These are phyloP conservation scores for Diaphora mendica DNA, from an alignment of 2,888 invertebrate species.

Conservation along the genomic window DNA sequence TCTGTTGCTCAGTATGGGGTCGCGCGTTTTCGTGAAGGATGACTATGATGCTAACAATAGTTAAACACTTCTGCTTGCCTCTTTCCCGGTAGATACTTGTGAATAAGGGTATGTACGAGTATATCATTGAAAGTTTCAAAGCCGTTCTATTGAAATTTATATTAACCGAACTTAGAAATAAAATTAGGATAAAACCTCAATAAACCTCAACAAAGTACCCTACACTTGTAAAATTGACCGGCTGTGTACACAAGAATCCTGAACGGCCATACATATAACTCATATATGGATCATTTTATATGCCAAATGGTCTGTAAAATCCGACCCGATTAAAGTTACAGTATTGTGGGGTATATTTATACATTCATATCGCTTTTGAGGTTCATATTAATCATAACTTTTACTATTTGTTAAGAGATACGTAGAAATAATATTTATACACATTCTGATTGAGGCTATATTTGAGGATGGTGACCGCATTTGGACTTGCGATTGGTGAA, in stretches of 20 bases:
- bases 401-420: neutral
- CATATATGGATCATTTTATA: neutral
- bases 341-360: neutral
- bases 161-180: neutral
- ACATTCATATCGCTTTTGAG: neutral
- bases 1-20: too few relatives aligned
- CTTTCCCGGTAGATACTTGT: too few relatives aligned
- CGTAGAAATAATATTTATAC: neutral
- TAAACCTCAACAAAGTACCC: too few relatives aligned
- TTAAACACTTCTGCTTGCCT: too few relatives aligned
- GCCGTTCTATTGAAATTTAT: neutral
- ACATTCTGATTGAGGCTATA: too few relatives aligned
- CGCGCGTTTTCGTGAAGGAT: too few relatives aligned
- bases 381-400: neutral
- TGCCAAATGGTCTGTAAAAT: neutral
- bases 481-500: too few relatives aligned
- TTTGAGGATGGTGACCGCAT: too few relatives aligned
- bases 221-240: neutral
- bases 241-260: neutral
- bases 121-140: too few relatives aligned
- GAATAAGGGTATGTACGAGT: too few relatives aligned
- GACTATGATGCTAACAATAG: too few relatives aligned
- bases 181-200: neutral
- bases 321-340: neutral
- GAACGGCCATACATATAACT: neutral